Evolutionary conservation across 2,113 vertebrate genomes (phyloP).

Genomic region (Syrmaticus mikado): DNA sequence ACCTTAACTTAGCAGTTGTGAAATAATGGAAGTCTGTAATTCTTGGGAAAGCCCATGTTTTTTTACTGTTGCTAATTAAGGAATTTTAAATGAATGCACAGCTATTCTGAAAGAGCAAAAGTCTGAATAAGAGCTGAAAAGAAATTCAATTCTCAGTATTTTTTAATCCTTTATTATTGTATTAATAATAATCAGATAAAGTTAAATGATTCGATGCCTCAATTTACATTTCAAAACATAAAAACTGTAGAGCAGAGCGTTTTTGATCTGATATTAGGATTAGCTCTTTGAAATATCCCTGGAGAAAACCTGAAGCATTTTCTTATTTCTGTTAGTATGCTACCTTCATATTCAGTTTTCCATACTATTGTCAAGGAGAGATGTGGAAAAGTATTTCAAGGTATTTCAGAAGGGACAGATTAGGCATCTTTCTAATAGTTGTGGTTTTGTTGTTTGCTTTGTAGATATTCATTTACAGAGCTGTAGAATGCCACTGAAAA

Average conservation of each 20-base stretch:
- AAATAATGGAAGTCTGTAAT: not conserved
- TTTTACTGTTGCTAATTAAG: conserved; percentile 26
- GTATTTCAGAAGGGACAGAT: conserved; percentile 52
- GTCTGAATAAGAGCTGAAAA: conserved; percentile 28
- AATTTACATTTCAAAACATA: conserved; percentile 71
- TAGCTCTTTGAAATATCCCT: conserved; percentile 41
- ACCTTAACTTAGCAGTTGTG: conserved; percentile 2
- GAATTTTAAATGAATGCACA: conserved; percentile 24
- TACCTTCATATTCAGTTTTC: conserved; percentile 6
- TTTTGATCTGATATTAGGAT: conserved; percentile 56
- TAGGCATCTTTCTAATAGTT: not conserved
- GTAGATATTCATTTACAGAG: conserved; percentile 51
- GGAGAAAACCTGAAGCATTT: conserved; percentile 6
- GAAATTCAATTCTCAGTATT: conserved; percentile 45
- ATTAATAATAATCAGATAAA: conserved; percentile 62
- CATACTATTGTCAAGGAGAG: not conserved
- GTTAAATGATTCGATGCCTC: conserved; percentile 55
- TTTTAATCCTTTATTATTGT: conserved; percentile 41
- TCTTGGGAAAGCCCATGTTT: not conserved
- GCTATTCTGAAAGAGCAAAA: not conserved
- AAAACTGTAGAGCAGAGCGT: conserved; percentile 18
- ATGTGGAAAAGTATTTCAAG: conserved; percentile 49
- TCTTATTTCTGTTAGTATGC: not conserved
- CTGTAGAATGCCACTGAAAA: conserved; percentile 4
- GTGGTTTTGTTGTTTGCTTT: not conserved